A percentile compares a stretch with the other conserved stretches of the same genome.
Conservation (phyloP, 2,888 invertebrate species). For the Ophion ventricosus region DNA sequence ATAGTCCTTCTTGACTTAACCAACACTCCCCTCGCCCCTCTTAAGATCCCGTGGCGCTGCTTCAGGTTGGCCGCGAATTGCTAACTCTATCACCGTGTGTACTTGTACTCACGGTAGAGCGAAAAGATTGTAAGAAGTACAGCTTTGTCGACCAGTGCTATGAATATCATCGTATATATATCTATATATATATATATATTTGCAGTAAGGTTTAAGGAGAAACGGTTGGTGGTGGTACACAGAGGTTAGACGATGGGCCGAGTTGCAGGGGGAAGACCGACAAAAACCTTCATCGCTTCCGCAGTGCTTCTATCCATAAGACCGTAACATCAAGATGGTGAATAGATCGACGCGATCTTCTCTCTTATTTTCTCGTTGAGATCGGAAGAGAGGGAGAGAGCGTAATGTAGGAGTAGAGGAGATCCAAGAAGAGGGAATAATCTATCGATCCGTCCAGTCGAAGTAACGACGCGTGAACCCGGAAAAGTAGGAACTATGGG, state of each 20-base stretch:
- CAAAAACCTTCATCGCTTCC: conserved; percentile 72
- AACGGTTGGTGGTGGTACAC: conserved; percentile 31
- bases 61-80: conserved; percentile 15
- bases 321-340: conserved; percentile 73
- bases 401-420: conserved; percentile 11
- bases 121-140: conserved; percentile 32
- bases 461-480: conserved; percentile 74
- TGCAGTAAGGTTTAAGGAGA: conserved; percentile 11
- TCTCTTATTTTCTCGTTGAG: conserved; percentile 1
- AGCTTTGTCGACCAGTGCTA: conserved; percentile 47
- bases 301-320: conserved; percentile 72
- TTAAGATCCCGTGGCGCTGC: conserved; percentile 16
- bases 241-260: conserved; percentile 53
- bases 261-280: conserved; percentile 36
- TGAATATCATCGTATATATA: not conserved
- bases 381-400: conserved; percentile 6
- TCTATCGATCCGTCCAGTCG: conserved; percentile 67
- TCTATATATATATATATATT: not conserved
- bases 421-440: conserved; percentile 48
- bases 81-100: conserved; percentile 42
- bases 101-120: conserved; percentile 18
- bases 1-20: conserved; percentile 15
- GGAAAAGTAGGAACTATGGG: conserved; percentile 71
- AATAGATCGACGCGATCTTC: conserved; percentile 57
- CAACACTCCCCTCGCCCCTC: not conserved